Percentiles rank a stretch among this genome's conserved stretches.
phyloP scores from a whole-genome alignment of 2,797 vertebrate species.

The Neosilurus mollespiculum region DNA sequence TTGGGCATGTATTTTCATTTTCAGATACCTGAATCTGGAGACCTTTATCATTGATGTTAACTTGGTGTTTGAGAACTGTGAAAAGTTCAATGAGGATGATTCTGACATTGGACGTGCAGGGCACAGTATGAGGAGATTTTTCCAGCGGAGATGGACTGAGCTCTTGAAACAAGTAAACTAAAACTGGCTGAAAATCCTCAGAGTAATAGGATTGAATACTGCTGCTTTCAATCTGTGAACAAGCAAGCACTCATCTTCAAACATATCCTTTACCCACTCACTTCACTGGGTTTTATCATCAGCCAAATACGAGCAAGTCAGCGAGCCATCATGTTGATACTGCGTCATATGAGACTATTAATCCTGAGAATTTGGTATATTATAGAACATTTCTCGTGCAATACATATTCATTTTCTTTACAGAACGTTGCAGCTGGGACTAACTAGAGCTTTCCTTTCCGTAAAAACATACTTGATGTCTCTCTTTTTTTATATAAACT shows the following conservation, averaged over 20 bases:
- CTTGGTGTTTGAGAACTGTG: conserved; percentile 91
- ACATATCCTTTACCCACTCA: not conserved
- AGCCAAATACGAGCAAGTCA: conserved; percentile 23
- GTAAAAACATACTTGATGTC: conserved; percentile 70
- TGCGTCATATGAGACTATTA: conserved; percentile 63
- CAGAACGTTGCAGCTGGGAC: conserved; percentile 80
- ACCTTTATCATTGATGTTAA: conserved; percentile 85
- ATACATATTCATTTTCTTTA: conserved; percentile 85
- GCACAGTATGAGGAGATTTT: conserved; percentile 86
- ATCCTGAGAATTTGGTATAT: conserved; percentile 76
- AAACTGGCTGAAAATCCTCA: conserved; percentile 36
- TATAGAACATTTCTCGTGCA: conserved; percentile 82
- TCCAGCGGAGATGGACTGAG: conserved; percentile 85
- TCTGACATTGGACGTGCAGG: conserved; percentile 88
- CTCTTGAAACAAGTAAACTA: conserved; percentile 80
- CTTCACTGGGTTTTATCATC: conserved; percentile 17
- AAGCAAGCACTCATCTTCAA: conserved; percentile 2
- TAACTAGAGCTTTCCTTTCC: conserved; percentile 76
- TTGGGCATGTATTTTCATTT: conserved; percentile 37
- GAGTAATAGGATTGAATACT: not conserved
- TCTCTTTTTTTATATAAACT: conserved; percentile 81
- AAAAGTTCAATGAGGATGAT: conserved; percentile 89
- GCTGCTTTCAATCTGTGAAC: conserved; percentile 21
- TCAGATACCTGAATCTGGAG: conserved; percentile 82
- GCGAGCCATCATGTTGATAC: conserved; percentile 4